A percentile compares a stretch with the other conserved stretches of the same genome.
Conservation (phyloP, 2,113 vertebrate species). For the Zeus faber region DNA sequence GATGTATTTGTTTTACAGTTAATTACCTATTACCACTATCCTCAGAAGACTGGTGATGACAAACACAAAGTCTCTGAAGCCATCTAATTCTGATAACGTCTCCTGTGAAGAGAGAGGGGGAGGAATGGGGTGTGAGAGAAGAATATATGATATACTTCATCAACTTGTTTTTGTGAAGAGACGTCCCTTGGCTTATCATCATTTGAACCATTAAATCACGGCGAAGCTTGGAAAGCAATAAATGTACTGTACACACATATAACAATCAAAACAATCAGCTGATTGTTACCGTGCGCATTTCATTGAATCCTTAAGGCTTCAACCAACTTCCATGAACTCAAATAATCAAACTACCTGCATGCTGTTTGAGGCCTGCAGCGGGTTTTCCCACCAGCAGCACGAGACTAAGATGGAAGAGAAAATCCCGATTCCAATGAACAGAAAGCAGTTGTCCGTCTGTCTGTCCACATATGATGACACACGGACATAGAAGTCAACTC, state of each 20-base stretch:
- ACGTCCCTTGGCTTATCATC: no score
- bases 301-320: no score
- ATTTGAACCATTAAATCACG: no score
- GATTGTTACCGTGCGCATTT: no score
- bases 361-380: constrained; percentile 65
- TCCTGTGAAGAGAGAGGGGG: constrained; percentile 36
- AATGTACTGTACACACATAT: no score
- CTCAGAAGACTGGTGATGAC: constrained; percentile 71
- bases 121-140: not conserved
- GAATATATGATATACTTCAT: no score
- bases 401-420: constrained; percentile 67
- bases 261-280: no score
- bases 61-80: constrained; percentile 71
- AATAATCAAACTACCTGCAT: constrained; percentile 50
- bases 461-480: constrained; percentile 36
- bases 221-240: no score
- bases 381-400: constrained; percentile 80
- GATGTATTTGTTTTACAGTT: no score
- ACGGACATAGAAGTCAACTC: constrained; percentile 67
- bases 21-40: constrained; percentile 63
- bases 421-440: constrained; percentile 68
- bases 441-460: constrained; percentile 8
- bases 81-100: constrained; percentile 56
- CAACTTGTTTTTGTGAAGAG: no score
- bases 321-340: no score